Conservation (phyloP, 1,140 invertebrate species). For the Calephelis virginiensis region DNA sequence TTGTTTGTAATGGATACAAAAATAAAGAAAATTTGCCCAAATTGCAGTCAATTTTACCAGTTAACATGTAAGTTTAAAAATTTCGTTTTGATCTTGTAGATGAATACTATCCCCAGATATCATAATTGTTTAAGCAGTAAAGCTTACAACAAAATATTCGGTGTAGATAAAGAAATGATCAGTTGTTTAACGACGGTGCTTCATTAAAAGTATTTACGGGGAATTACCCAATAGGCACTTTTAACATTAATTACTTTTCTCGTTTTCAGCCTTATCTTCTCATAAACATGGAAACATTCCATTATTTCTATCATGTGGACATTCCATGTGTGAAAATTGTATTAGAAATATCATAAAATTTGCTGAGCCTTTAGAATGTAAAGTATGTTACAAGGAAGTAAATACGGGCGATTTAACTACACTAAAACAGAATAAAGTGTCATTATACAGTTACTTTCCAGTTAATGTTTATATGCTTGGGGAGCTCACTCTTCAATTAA, state of each 20-base stretch:
- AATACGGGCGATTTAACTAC: constrained; percentile 35
- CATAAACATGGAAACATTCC: constrained; percentile 52
- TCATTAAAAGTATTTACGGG: too few species aligned
- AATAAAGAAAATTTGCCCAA: constrained; percentile 60
- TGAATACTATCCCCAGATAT: background rate
- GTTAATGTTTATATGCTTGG: constrained; percentile 62
- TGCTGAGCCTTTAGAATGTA: constrained; percentile 57
- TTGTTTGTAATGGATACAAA: constrained; percentile 42
- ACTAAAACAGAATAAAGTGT: constrained; percentile 41
- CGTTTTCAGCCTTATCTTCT: constrained; percentile 28
- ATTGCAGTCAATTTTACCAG: constrained; percentile 58
- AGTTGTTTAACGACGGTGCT: too few species aligned
- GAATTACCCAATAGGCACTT: too few species aligned
- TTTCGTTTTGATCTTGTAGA: background rate
- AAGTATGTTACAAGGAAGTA: constrained; percentile 53
- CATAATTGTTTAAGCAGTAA: background rate
- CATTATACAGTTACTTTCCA: constrained; percentile 54
- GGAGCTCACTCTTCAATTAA: constrained; percentile 33
- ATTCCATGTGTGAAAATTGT: constrained; percentile 68
- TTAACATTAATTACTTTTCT: constrained; percentile 15
- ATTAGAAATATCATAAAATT: constrained; percentile 56
- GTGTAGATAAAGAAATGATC: too few species aligned
- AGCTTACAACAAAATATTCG: too few species aligned
- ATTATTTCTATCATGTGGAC: constrained; percentile 61
- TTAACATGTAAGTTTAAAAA: constrained; percentile 50